phyloP scores from a whole-genome alignment of 37 sponge, comb jelly and placozoan species.

The Geodia barretti region DNA sequence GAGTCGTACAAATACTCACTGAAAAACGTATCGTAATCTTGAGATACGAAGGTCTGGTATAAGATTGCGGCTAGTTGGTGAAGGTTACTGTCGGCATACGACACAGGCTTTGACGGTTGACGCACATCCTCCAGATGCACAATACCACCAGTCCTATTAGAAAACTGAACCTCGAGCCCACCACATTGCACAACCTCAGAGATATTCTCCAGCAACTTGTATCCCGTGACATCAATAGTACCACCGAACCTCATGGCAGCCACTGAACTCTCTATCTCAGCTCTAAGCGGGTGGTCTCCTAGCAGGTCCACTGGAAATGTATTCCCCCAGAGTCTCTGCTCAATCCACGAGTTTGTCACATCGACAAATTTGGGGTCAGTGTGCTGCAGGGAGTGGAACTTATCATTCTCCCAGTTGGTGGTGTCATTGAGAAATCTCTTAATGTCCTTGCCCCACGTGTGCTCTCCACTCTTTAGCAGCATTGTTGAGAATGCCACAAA shows the following conservation, averaged over 20 bases:
- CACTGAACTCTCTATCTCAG: constrained; percentile 8
- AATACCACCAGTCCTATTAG: constrained; percentile 21
- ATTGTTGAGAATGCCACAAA: constrained; percentile 60
- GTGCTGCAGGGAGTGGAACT: constrained; percentile 20
- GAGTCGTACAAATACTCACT: no score
- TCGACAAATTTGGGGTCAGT: constrained; percentile 42
- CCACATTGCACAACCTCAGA: constrained; percentile 23
- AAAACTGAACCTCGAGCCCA: constrained; percentile 35
- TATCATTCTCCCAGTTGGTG: constrained; percentile 56
- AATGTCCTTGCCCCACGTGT: constrained; percentile 82
- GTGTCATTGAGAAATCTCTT: constrained; percentile 62
- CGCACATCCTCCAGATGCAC: constrained; percentile 11
- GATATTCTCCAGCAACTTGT: neutral
- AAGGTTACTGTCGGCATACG: constrained; percentile 3
- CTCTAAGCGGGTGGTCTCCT: constrained; percentile 38
- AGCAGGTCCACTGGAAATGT: constrained; percentile 51
- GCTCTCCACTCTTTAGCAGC: constrained; percentile 71
- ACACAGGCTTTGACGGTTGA: neutral
- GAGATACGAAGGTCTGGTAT: constrained; percentile 43
- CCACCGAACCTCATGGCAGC: constrained; percentile 44
- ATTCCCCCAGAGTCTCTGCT: constrained; percentile 63
- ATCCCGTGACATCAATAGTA: constrained; percentile 21
- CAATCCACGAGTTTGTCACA: constrained; percentile 65
- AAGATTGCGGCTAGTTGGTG: constrained; percentile 32
- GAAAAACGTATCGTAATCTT: no score